A percentile compares a stretch with the other conserved stretches of the same genome.
Conservation (phyloP, 2,888 invertebrate species). For the Cyrtodaria siliqua region DNA sequence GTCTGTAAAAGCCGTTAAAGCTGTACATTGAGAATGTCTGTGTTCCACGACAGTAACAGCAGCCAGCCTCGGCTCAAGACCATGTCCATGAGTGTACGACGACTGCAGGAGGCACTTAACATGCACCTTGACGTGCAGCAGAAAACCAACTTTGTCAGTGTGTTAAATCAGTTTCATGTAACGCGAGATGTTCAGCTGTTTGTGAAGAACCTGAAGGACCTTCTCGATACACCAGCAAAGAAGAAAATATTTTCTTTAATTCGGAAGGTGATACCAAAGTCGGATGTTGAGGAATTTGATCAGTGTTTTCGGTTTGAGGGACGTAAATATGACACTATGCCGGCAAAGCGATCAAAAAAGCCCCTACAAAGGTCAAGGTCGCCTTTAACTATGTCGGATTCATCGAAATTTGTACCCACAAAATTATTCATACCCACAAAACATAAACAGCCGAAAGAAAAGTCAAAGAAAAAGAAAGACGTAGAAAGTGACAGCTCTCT, state of each 20-base stretch:
- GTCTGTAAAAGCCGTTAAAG: too few species aligned
- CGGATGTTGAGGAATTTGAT: constrained; percentile 77
- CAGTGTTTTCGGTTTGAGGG: constrained; percentile 44
- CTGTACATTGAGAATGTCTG: constrained; percentile 10
- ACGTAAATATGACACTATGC: constrained; percentile 67
- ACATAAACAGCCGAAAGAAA: constrained; percentile 29
- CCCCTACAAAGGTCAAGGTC: constrained; percentile 46
- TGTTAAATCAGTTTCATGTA: constrained; percentile 77
- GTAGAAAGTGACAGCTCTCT: constrained; percentile 16
- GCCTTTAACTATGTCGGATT: constrained; percentile 21
- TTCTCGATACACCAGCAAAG: constrained; percentile 82
- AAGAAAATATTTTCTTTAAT: constrained; percentile 74
- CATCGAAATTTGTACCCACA: constrained; percentile 17
- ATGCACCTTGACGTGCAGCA: constrained; percentile 76
- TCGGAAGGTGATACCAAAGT: constrained; percentile 75
- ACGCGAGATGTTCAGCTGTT: constrained; percentile 78
- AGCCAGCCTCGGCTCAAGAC: constrained; percentile 33
- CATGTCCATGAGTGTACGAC: constrained; percentile 72
- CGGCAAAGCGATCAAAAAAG: constrained; percentile 56
- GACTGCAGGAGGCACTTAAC: constrained; percentile 80
- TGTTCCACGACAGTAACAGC: constrained; percentile 13
- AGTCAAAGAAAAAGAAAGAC: constrained; percentile 30
- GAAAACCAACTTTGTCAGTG: constrained; percentile 74
- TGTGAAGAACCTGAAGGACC: constrained; percentile 69
- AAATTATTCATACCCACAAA: too few species aligned